phyloP scores from a whole-genome alignment of 1,140 invertebrate genomes.

The Archivesica marissinica region DNA sequence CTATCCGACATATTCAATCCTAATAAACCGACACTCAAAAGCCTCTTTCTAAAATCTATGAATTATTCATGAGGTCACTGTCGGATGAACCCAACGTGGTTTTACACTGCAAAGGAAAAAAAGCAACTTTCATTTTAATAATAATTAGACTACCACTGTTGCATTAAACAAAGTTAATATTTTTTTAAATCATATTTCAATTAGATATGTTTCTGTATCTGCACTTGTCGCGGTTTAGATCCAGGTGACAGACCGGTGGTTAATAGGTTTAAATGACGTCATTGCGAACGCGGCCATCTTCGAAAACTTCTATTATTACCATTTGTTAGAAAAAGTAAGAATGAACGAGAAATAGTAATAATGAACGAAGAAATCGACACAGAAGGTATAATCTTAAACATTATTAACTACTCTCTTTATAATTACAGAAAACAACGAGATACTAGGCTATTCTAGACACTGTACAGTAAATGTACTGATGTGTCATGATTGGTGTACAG shows the following conservation, averaged over 20 bases:
- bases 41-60: constrained; percentile 79
- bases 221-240: not conserved
- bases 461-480: not conserved
- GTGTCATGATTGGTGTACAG: not conserved
- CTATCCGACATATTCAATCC: constrained; percentile 82
- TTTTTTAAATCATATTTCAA: too few species aligned
- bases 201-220: too few species aligned
- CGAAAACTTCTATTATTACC: not conserved
- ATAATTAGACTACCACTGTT: not conserved
- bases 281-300: not conserved
- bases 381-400: not conserved
- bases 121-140: not conserved
- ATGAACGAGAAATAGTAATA: not conserved
- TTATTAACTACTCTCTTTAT: not conserved
- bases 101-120: not conserved
- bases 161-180: too few species aligned
- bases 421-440: not conserved
- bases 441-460: not conserved
- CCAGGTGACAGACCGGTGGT: not conserved
- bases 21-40: constrained; percentile 72
- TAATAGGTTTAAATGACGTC: constrained; percentile 15
- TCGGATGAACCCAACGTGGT: constrained; percentile 16
- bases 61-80: constrained; percentile 80
- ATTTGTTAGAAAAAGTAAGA: too few species aligned
- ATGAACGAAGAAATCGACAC: not conserved